These are phyloP conservation scores for Mormyrus lacerda DNA, from an alignment of 2,113 vertebrate genomes.

Conservation along the genomic window DNA sequence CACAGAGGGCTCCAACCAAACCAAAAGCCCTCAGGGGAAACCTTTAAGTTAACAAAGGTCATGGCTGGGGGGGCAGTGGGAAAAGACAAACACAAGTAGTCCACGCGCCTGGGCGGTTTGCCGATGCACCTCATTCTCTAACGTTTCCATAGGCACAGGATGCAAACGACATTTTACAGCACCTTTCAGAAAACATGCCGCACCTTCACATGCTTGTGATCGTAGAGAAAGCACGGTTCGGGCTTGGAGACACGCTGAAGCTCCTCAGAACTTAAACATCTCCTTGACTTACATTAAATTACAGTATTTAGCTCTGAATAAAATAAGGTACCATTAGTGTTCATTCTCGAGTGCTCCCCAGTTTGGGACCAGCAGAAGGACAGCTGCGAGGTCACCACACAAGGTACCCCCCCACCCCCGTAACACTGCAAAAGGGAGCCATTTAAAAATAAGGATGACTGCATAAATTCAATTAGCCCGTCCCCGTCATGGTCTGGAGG, in stretches of 20 bases:
- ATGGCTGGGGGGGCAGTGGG: conserved; percentile 24
- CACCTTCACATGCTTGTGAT: neutral
- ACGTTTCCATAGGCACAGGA: neutral
- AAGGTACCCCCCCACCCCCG: conserved; percentile 50
- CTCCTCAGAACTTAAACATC: neutral
- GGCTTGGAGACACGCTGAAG: neutral
- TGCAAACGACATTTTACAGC: neutral
- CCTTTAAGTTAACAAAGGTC: conserved; percentile 37
- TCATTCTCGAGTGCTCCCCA: neutral
- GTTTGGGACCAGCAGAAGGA: neutral
- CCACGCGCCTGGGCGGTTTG: conserved; percentile 20
- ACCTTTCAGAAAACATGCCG: neutral
- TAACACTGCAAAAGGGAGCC: conserved; percentile 86
- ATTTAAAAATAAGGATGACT: conserved; percentile 99
- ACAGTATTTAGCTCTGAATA: neutral
- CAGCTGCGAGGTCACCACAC: conserved; percentile 40
- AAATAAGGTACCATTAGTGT: neutral
- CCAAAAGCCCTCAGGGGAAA: conserved; percentile 26
- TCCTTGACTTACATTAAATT: neutral
- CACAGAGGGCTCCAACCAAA: conserved; percentile 41
- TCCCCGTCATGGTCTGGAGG: conserved; percentile 94
- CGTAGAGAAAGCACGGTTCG: neutral
- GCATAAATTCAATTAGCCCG: conserved; percentile 99
- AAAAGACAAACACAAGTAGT: conserved; percentile 18
- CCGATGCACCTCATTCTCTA: neutral